Conservation (phyloP, 2,888 invertebrate genomes). For the Monochamus alternatus region DNA sequence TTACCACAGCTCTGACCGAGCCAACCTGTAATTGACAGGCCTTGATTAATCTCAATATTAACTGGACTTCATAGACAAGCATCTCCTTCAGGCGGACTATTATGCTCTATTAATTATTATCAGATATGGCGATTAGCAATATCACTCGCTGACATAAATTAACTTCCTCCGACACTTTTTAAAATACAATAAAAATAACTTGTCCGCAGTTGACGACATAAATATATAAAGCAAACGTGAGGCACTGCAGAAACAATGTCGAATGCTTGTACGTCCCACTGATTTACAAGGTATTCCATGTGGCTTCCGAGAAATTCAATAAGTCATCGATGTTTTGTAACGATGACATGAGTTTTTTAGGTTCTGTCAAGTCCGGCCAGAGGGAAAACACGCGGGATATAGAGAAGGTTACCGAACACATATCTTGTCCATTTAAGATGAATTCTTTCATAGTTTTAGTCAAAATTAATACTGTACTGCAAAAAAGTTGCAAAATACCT, state of each 20-base stretch:
- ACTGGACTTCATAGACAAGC: neutral
- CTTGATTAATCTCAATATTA: neutral
- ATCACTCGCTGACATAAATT: conserved; percentile 20
- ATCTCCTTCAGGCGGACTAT: neutral
- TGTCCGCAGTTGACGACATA: conserved; percentile 22
- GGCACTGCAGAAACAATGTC: conserved; percentile 32
- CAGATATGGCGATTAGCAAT: neutral
- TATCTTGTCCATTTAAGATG: no score
- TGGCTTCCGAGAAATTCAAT: conserved; percentile 40
- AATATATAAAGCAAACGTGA: conserved; percentile 42
- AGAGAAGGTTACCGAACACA: no score
- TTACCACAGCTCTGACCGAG: no score
- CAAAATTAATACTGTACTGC: no score
- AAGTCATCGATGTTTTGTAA: conserved; percentile 30
- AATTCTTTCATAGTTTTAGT: no score
- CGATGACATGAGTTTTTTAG: conserved; percentile 17
- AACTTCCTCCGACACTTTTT: conserved; percentile 30
- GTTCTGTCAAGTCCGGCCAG: conserved; percentile 10
- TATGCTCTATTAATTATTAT: neutral
- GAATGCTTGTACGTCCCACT: conserved; percentile 38
- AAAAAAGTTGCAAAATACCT: no score
- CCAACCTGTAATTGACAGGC: no score
- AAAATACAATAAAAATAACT: conserved; percentile 32
- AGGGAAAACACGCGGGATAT: neutral
- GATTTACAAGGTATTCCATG: conserved; percentile 42